Percentiles rank a stretch among this genome's conserved stretches.
Evolutionary conservation across 2,113 vertebrate genomes (phyloP).

Genomic region (Buteo buteo): DNA sequence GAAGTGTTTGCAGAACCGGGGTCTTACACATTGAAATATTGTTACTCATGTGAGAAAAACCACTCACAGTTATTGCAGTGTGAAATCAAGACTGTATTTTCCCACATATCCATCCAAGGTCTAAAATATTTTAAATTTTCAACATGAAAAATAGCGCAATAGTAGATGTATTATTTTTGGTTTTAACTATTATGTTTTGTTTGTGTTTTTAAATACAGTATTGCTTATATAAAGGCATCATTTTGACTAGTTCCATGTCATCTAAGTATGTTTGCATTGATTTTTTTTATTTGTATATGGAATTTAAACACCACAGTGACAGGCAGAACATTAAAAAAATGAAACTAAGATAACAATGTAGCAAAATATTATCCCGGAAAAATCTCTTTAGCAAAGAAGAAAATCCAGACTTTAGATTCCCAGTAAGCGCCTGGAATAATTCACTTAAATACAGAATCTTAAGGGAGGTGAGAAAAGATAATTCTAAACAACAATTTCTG

Average conservation of each 20-base stretch:
- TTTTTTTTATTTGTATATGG: not conserved
- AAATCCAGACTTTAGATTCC: not conserved
- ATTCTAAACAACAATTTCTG: not conserved
- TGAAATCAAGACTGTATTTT: not conserved
- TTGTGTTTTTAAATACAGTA: not conserved
- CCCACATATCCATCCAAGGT: fast-evolving
- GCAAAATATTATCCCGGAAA: not conserved
- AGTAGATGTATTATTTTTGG: not conserved
- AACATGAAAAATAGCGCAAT: not conserved
- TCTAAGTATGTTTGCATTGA: not conserved
- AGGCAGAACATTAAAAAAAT: not conserved
- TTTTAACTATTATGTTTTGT: not conserved
- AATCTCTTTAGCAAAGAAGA: not conserved
- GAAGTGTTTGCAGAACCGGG: not conserved
- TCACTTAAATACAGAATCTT: not conserved
- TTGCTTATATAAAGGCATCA: not conserved
- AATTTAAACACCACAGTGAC: not conserved
- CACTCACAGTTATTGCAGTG: not conserved
- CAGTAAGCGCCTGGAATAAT: not conserved
- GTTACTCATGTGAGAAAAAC: not conserved
- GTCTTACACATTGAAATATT: not conserved
- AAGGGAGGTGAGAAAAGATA: not conserved
- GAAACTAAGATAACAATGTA: not conserved
- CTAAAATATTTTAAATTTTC: not conserved
- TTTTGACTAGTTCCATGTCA: not conserved